These are phyloP conservation scores for Lacanobia oleracea DNA, from an alignment of 2,888 invertebrate species.

Conservation along the genomic window DNA sequence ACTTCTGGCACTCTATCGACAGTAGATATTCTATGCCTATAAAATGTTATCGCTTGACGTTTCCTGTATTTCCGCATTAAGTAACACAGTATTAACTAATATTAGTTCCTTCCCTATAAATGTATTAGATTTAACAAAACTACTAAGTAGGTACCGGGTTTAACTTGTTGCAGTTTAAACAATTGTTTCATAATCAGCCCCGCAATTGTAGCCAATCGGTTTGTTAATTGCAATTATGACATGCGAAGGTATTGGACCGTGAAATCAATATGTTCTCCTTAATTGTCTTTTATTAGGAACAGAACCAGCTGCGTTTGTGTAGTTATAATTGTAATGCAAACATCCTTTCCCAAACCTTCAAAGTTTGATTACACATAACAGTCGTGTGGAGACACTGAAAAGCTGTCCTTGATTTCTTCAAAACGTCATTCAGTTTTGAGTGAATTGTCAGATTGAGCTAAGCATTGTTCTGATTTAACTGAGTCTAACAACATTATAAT, in stretches of 20 bases:
- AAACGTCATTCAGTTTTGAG: background rate
- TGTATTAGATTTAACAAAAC: too few relatives aligned
- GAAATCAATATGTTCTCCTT: slow-evolving; percentile 51
- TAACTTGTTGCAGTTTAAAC: slow-evolving; percentile 33
- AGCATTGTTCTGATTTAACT: slow-evolving; percentile 2
- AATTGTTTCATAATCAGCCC: slow-evolving; percentile 33
- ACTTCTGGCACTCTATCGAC: background rate
- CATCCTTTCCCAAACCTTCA: background rate
- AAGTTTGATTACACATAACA: background rate
- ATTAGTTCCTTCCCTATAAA: slow-evolving; percentile 2
- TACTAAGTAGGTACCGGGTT: slow-evolving; percentile 1
- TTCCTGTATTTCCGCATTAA: slow-evolving; percentile 4
- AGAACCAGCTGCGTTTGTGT: slow-evolving; percentile 21
- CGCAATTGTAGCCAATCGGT: slow-evolving; percentile 29
- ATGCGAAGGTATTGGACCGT: slow-evolving; percentile 52
- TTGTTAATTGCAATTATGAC: slow-evolving; percentile 57
- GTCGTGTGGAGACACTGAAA: background rate
- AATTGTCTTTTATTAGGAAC: slow-evolving; percentile 43
- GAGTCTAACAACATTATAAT: slow-evolving; percentile 1
- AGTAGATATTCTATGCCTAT: background rate
- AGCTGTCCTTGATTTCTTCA: background rate
- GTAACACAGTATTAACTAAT: slow-evolving; percentile 8
- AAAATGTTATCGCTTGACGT: background rate
- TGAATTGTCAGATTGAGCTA: slow-evolving; percentile 1
- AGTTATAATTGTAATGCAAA: slow-evolving; percentile 9